Conservation (phyloP, 2,888 invertebrate species). For the Pilophorus perplexus region DNA sequence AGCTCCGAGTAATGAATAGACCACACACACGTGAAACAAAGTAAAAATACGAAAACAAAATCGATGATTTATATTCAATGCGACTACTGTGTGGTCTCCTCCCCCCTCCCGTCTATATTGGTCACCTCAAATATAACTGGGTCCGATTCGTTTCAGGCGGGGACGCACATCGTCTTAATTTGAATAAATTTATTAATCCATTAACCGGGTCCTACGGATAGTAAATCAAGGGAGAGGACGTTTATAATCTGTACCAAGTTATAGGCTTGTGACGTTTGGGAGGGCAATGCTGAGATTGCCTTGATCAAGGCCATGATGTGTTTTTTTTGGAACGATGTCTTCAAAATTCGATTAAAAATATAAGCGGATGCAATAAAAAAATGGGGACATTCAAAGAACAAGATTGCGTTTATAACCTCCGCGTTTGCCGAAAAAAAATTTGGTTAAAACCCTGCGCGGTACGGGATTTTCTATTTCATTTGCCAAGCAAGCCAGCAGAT, state of each 20-base stretch:
- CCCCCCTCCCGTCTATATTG: too few relatives aligned
- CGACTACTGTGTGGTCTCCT: conserved; percentile 33
- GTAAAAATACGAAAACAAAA: conserved; percentile 17
- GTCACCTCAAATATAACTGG: conserved; percentile 24
- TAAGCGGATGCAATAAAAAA: too few relatives aligned
- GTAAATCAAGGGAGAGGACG: conserved; percentile 3
- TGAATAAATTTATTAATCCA: conserved; percentile 29
- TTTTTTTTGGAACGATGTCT: too few relatives aligned
- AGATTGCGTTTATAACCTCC: too few relatives aligned
- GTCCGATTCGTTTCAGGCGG: not conserved
- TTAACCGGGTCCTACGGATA: conserved; percentile 3
- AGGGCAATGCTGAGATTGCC: not conserved
- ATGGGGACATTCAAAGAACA: too few relatives aligned
- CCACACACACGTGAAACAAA: conserved; percentile 28
- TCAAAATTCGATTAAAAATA: too few relatives aligned
- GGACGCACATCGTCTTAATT: conserved; percentile 12
- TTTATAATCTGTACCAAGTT: conserved; percentile 21
- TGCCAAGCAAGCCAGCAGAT: too few relatives aligned
- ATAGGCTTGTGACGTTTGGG: not conserved
- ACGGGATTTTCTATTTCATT: too few relatives aligned
- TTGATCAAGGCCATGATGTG: not conserved
- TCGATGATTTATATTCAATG: conserved; percentile 25
- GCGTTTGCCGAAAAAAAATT: too few relatives aligned
- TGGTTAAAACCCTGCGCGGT: too few relatives aligned
- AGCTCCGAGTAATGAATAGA: conserved; percentile 22